Conservation (phyloP, 2,797 vertebrate genomes). For the Pseudocheirus occidentalis region DNA sequence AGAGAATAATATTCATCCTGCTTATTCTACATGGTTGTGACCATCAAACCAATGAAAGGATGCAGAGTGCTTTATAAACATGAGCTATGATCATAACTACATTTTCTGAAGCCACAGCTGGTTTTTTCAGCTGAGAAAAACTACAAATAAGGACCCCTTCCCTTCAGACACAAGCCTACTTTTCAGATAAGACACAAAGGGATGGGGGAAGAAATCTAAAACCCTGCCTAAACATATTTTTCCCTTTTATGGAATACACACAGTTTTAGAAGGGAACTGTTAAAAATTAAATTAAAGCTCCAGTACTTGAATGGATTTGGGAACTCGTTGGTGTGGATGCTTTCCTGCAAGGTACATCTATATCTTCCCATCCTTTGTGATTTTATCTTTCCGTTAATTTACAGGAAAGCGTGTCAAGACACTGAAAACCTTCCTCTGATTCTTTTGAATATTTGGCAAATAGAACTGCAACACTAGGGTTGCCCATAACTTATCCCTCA, state of each 20-base stretch:
- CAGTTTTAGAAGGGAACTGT: constrained; percentile 26
- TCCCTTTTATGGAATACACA: neutral
- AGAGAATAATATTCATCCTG: neutral
- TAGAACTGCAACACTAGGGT: neutral
- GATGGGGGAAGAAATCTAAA: neutral
- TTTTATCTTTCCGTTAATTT: neutral
- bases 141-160: neutral
- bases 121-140: neutral
- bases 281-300: constrained; percentile 25
- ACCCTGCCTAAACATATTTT: neutral
- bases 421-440: neutral
- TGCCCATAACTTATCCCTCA: neutral
- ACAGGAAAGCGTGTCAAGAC: neutral
- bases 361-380: neutral
- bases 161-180: neutral
- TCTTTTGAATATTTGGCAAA: neutral
- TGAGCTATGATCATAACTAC: neutral
- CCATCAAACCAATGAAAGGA: neutral
- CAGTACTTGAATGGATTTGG: neutral
- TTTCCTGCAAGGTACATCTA: neutral
- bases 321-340: neutral
- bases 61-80: neutral
- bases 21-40: neutral
- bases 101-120: neutral
- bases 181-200: neutral